Base-by-base conservation (phyloP, 2,797 vertebrate genomes). In the Malurus splendens region DNA sequence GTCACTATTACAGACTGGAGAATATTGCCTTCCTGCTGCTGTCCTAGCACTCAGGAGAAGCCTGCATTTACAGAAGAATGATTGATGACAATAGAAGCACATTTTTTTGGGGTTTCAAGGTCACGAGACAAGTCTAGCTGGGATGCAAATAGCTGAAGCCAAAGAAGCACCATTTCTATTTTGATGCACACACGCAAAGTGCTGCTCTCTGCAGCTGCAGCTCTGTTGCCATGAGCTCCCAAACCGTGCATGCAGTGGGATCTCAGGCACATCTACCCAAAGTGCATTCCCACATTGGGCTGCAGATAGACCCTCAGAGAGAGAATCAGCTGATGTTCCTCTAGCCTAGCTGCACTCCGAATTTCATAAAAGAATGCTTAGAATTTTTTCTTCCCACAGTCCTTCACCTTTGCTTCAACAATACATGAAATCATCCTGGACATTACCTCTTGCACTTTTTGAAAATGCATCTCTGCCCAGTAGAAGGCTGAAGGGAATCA, bases 361-460 rank as follows among this genome's bases (percentile, higher is more conserved):
- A 87, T 62, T 90, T 92, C 33, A 54, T 79, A 52, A 71, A 87
- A 71, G 36, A 92, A 68, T n/a, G 30, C 32, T 88, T 85, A 14
- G 14, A 39, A 5, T 3, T 50, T 82, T 82, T 67, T 44, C 13
- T 86, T 25, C 65, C 62, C 48, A 6, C 17, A 2, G 6, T 45
- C 28, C 18, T 45, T 17, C 66, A 45, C 66, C 67, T 87, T 93
- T 95, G 62, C 86, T 68, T 64, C 32, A 90, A 93, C 33, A 76
- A 39, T 33, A 56, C 70, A 57, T 65, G 64, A 75, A 91, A 76
- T 48, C 82, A 54, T 38, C 54, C 65, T 33, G 78, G 39, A 87
- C 86, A 86, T 92, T 78, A 70, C 57, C 28, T 75, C 70, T 42
- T 36, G 14, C 8, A 5, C 17, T 68, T 94, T 89, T 78, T 55